phyloP scores from a whole-genome alignment of 2,113 vertebrate species.

The Platichthys stellatus region DNA sequence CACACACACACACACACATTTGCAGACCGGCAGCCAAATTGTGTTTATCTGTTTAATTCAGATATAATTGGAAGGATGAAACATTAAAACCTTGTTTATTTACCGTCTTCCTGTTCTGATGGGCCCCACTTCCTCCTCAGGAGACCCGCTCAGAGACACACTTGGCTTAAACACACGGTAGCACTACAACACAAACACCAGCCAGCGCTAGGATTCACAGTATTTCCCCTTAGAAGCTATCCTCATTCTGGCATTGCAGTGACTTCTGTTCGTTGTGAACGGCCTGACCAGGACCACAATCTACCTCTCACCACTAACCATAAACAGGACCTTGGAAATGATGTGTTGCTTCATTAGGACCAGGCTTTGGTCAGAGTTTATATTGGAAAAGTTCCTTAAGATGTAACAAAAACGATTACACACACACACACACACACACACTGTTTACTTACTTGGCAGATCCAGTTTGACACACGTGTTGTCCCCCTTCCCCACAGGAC shows the following conservation, averaged over 20 bases:
- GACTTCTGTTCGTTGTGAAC: too few species aligned
- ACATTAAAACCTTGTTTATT: conserved; percentile 74
- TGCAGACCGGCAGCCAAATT: conserved; percentile 38
- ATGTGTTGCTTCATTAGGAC: too few species aligned
- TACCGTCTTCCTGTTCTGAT: conserved; percentile 63
- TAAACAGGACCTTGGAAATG: too few species aligned
- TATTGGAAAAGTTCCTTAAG: too few species aligned
- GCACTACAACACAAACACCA: background rate
- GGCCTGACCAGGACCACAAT: background rate
- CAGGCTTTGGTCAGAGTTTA: too few species aligned
- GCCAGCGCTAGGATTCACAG: conserved; percentile 1
- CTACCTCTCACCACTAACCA: background rate
- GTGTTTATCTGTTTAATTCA: conserved; percentile 69
- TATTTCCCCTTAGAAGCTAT: background rate
- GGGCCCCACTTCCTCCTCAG: conserved; percentile 61
- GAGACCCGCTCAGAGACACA: conserved; percentile 35
- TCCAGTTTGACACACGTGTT: conserved; percentile 88
- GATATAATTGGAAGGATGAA: conserved; percentile 63
- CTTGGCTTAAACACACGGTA: conserved; percentile 13
- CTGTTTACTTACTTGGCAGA: conserved; percentile 86
- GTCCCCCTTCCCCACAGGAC: conserved; percentile 83
- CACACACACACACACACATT: too few species aligned
- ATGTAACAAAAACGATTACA: background rate
- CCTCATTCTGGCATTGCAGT: too few species aligned
- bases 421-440: background rate